These are phyloP conservation scores for Scaptomyza polygonia DNA, from an alignment of 2,888 invertebrate genomes.

Conservation along the genomic window DNA sequence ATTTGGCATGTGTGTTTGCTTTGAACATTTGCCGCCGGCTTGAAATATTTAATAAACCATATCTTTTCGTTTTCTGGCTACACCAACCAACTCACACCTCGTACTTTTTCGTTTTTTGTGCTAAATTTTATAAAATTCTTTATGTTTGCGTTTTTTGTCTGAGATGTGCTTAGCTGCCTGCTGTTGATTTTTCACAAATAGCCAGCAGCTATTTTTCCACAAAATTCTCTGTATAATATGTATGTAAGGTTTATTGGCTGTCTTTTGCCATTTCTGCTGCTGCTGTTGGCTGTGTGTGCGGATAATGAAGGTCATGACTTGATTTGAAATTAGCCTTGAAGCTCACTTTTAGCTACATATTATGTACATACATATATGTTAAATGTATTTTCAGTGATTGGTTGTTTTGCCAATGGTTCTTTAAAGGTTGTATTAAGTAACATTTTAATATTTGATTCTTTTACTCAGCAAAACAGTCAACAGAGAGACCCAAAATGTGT, in stretches of 20 bases:
- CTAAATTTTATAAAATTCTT: constrained; percentile 46
- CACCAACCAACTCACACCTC: constrained; percentile 4
- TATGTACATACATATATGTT: no score
- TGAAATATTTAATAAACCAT: constrained; percentile 72
- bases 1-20: constrained; percentile 55
- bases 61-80: constrained; percentile 53
- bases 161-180: constrained; percentile 24
- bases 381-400: constrained; percentile 17
- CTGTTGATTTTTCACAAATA: constrained; percentile 68
- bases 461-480: no score
- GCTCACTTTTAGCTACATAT: constrained; percentile 17
- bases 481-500: no score
- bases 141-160: constrained; percentile 30
- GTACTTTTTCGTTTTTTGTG: constrained; percentile 22
- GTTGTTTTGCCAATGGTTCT: constrained; percentile 8
- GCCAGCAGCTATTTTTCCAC: constrained; percentile 60
- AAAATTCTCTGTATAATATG: constrained; percentile 65
- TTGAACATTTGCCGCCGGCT: constrained; percentile 54
- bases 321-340: constrained; percentile 60
- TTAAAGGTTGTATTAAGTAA: constrained; percentile 3
- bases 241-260: constrained; percentile 63
- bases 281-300: not conserved
- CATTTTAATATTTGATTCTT: no score
- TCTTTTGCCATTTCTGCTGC: constrained; percentile 34
- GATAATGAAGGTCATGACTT: constrained; percentile 63